These are phyloP conservation scores for Helicolenus hilgendorfi DNA, from an alignment of 2,797 vertebrate species.

Conservation along the genomic window DNA sequence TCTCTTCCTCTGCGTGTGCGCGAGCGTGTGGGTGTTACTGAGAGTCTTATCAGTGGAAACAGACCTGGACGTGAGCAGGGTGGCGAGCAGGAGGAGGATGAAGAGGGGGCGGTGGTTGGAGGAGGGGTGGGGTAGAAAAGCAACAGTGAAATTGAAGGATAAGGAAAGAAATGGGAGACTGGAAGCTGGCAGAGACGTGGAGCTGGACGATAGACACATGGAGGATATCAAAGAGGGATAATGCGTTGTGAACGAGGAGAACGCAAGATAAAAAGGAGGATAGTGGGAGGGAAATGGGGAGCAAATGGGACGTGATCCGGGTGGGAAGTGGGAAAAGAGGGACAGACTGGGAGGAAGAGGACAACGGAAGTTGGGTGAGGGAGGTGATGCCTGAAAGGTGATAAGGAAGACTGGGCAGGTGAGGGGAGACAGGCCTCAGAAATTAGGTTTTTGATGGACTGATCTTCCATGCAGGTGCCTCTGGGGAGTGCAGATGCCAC, in stretches of 20 bases:
- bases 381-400: conserved; percentile 39
- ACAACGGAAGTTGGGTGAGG: conserved; percentile 17
- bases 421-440: conserved; percentile 19
- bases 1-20: conserved; percentile 39
- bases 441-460: conserved; percentile 48
- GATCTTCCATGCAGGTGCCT: background rate
- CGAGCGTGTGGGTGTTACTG: conserved; percentile 39
- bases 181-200: conserved; percentile 33
- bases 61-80: conserved; percentile 83
- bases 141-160: conserved; percentile 69
- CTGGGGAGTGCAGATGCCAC: background rate
- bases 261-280: conserved; percentile 35
- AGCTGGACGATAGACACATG: conserved; percentile 54
- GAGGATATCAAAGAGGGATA: conserved; percentile 63
- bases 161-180: conserved; percentile 64
- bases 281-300: conserved; percentile 28
- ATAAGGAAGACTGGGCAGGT: conserved; percentile 19
- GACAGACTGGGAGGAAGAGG: background rate
- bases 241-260: conserved; percentile 39
- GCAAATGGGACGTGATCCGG: conserved; percentile 49
- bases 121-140: conserved; percentile 18
- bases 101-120: background rate
- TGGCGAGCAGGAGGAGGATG: conserved; percentile 68
- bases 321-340: conserved; percentile 37
- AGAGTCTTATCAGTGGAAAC: conserved; percentile 86